Percentiles rank a stretch among this genome's conserved stretches.
phyloP scores from a whole-genome alignment of 2,888 invertebrate genomes.

The Agonopterix arenella region DNA sequence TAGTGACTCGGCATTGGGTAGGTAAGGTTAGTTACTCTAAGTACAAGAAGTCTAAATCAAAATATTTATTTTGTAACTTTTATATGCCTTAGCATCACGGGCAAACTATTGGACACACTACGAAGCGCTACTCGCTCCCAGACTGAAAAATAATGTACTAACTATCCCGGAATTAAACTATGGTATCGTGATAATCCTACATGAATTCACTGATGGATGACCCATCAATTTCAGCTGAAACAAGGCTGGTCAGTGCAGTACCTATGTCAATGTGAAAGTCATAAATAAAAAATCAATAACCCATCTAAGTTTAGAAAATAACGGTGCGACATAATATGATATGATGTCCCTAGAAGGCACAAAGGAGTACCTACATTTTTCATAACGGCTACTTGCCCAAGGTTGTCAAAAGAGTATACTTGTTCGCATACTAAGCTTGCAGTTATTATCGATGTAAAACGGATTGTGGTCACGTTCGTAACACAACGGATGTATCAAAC shows the following conservation, averaged over 20 bases:
- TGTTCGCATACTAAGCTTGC: constrained; percentile 44
- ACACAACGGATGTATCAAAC: constrained; percentile 56
- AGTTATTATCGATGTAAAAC: not conserved
- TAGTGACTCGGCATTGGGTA: too few relatives aligned
- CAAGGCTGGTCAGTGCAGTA: not conserved
- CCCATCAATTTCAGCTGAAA: not conserved
- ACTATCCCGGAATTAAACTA: too few relatives aligned
- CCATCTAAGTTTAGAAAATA: constrained; percentile 22
- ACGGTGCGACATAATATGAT: constrained; percentile 30
- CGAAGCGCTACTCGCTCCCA: too few relatives aligned
- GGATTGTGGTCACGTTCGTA: constrained; percentile 42
- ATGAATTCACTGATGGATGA: too few relatives aligned
- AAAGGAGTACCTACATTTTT: constrained; percentile 43
- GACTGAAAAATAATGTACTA: too few relatives aligned
- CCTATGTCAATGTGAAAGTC: not conserved
- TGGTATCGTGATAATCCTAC: too few relatives aligned
- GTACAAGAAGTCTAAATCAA: too few relatives aligned
- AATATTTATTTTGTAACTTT: too few relatives aligned
- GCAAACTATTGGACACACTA: too few relatives aligned
- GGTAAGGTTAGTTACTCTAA: too few relatives aligned
- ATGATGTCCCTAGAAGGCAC: constrained; percentile 27
- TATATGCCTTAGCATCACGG: too few relatives aligned
- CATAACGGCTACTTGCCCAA: constrained; percentile 58
- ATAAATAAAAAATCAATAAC: constrained; percentile 10
- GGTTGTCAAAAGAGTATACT: constrained; percentile 39